Base-by-base conservation (phyloP, 2,797 vertebrate genomes). In the Austrolebias charrua region DNA sequence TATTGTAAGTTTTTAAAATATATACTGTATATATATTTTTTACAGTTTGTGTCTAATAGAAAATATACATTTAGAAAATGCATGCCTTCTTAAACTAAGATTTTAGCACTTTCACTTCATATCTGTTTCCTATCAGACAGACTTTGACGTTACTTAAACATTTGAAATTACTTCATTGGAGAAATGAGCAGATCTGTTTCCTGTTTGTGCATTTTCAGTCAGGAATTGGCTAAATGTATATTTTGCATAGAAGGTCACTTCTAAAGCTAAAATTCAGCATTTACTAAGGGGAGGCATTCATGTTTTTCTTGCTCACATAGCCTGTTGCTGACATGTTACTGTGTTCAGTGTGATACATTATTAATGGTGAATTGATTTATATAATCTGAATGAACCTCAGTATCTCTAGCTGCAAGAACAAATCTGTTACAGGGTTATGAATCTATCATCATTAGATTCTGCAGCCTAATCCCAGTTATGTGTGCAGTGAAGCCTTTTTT, bases 401-500 rank as follows among this genome's bases (percentile, higher is more conserved):
- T 44, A 45, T 38, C 24, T 29, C 33, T 24, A 59, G 47, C 40
- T 69, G 53, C 53, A 16, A n/a, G 11, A 15, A 51, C 29, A 16
- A 31, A 57, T 42, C 38, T 20, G 65, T 63, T 4, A 54, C 33
- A 9, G 28, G 61, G 59, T 43, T 68, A 49, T 53, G 43, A 69
- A 51, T 79, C 61, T 54, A 55, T 64, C 63, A 50, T 46, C 15
- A 16, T 38, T 47, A 45, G 51, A 49, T 48, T 66, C 53, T 5
- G n/a, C 43, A 14, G 38, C 28, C 51, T 87, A 80, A 87, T 89
- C 76, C 69, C 0, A 53, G 55, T 71, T 20, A 47, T 76, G 59
- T 69, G 55, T 71, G 73, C 56, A 50, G 47, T 58, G 73, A 62
- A 16, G 58, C 55, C 15, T 50, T 62, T 63, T 47, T 51, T 62